Percentiles rank a stretch among this genome's conserved stretches.
Conservation (phyloP, 2,113 vertebrate genomes). For the Engystomops pustulosus region DNA sequence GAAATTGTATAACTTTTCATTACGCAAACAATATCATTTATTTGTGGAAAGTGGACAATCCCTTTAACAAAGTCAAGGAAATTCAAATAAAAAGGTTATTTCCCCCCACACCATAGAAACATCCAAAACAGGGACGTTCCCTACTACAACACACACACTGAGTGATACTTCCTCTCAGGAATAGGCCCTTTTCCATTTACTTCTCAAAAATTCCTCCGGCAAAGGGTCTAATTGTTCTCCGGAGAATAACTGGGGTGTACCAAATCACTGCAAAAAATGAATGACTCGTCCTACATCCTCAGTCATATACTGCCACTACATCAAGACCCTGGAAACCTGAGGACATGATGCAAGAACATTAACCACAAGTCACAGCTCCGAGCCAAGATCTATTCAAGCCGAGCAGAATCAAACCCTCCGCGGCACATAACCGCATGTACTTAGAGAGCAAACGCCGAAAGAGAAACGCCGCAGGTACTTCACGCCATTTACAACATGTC, state of each 20-base stretch:
- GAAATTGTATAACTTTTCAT: no score
- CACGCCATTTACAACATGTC: background rate
- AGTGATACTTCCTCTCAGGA: conserved; percentile 1
- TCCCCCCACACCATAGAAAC: background rate
- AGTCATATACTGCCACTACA: background rate
- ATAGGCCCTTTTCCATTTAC: background rate
- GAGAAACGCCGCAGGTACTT: background rate
- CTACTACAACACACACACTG: background rate
- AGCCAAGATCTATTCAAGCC: conserved; percentile 1
- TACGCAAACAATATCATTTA: no score
- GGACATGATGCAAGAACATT: background rate
- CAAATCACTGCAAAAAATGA: background rate
- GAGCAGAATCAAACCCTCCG: background rate
- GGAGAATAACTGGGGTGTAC: background rate
- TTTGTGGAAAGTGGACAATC: no score
- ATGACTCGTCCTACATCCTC: background rate
- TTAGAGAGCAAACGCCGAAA: background rate
- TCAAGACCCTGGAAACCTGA: background rate
- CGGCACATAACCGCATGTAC: background rate
- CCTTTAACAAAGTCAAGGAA: no score
- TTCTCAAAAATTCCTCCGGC: background rate
- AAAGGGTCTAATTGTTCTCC: conserved; percentile 1
- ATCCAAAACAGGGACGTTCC: background rate
- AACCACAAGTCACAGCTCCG: background rate
- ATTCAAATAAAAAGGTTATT: no score